Evolutionary conservation across 2,797 vertebrate genomes (phyloP), one percentile per base, ranked within the genome.

Genomic region (Oryzias dopingdopingensis): DNA sequence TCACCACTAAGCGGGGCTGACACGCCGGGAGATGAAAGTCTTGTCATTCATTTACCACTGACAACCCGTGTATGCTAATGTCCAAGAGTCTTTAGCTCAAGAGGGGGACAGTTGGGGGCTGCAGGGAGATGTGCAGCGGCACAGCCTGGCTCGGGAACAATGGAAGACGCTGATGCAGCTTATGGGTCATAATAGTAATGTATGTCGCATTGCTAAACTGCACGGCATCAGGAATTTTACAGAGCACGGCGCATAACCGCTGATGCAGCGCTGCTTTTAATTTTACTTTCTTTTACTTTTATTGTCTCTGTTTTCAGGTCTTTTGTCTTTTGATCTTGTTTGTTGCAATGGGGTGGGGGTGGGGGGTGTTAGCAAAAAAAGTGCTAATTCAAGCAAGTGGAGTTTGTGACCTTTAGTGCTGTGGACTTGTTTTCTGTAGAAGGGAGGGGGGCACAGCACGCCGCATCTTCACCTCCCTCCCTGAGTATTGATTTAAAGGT

Each of bases 61-160:
- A 90, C 89, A 86, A 83, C 79, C 82, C 65, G 70, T 77, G 85
- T 87, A 88, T 88, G 89, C 85, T 88, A 86, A 90, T 88, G 84
- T 90, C 88, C 86, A 56, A 77, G 80, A 80, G 44, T 83, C 80
- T 88, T 86, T 80, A 83, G 80, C 71, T 84, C 70, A 65, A 56
- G 51, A 58, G 72, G 52, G 68, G 67, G 77, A 80, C 71, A 48
- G 77, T 61, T 61, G 15, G 72, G 56, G 46, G 37, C 73, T 70
- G 62, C 59, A 23, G 72, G 76, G 80, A 63, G 17, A 49, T 6
- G 50, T 42, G 42, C 42, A 42, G 42, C 16, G 6, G 63, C 50
- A 57, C 44, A 14, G 56, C 52, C 42, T 29, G 3, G 46, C 44
- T 45, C 42, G 23, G 1, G 42, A 59, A 70, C 69, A 73, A 68